Evolutionary conservation across 2,797 vertebrate species (phyloP), one percentile per base, ranked within the genome.

Genomic region (Choloepus didactylus): DNA sequence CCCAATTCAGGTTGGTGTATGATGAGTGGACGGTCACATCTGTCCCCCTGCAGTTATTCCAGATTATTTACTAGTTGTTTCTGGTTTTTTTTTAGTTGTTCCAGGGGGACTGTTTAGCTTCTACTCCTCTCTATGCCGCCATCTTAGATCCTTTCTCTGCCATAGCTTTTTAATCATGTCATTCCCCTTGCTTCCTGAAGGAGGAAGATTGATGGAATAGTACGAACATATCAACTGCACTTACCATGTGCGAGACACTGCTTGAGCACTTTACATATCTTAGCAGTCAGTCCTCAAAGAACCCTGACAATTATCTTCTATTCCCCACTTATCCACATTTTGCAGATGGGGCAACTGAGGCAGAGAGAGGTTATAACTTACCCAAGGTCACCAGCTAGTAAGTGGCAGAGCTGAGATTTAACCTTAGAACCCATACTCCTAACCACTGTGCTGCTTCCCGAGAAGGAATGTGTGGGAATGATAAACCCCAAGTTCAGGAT

Each of bases 401-500:
- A 44, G 46, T 64, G 56, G 59, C 25, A n/a, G 25, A 46, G 72
- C 86, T 72, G 41, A 66, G 15, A 49, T 92, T 46, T 27, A 41
- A 88, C 31, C 35, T 23, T 49, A 16, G 15, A 46, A 38, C 41
- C 44, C 6, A 0, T 8, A 0, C 64, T n/a, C 7, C 4, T 21
- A 46, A 35, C 76, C 59, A 35, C 29, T 8, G 2, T 56, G 35
- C 31, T 14, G 41, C 9, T 9, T 46, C 56, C 49, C 7, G 16
- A 8, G 46, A 54, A 83, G 35, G 46, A 6, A 31, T 23, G 5
- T 8, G 0, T 19, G 7, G 56, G 67, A 46, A 9, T 25, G 27
- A 25, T 12, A 19, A 59, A 23, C 9, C 49, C 19, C 9, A 5
- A 4, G 18, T 23, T 25, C 54, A 4, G 0, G 8, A 0, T 21